Evolutionary conservation across 2,797 vertebrate species (phyloP), one percentile per base, ranked within the genome.

Genomic region (Pangasius mekongensis): DNA sequence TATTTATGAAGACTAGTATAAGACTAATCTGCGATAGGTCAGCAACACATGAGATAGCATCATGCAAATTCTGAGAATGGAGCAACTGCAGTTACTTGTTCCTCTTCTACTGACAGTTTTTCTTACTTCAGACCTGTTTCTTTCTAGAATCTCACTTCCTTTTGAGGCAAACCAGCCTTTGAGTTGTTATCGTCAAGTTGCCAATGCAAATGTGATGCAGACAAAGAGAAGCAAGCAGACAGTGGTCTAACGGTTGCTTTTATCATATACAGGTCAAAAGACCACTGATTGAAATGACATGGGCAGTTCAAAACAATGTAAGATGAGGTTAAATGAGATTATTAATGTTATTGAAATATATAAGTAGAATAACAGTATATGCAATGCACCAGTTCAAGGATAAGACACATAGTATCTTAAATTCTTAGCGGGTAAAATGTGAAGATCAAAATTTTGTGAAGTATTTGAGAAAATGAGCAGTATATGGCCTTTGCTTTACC

Each of bases 61-160:
- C 64, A 74, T 56, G n/a, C 39, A 67, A 67, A 49, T 60, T 77
- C 73, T 78, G 69, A 86, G 86, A 88, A 87, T 73, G 36, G 67
- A 69, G 84, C 67, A 80, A 88, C 88, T 89, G 54, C 78, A 86
- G 86, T 47, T 87, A 84, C 78, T 87, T 80, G 86, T 87, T 89
- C 86, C 89, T 87, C 86, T 87, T 89, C 86, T 81, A 56, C 56
- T 81, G 74, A 80, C 89, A 73, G 86, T 84, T 86, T 87, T 64
- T 87, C 89, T 89, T 85, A 87, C 86, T 89, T 87, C 89, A 87
- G 86, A 87, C 73, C 30, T 64, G 74, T 80, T 81, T 87, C 86
- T 87, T 87, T 87, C 47, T 85, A 90, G 88, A 85, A 71, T 86
- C 84, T 91, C 58, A 85, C 86, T 87, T 89, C 87, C 87, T 67